Percentiles rank a stretch among this genome's conserved stretches.
Evolutionary conservation across 2,888 invertebrate genomes (phyloP).

Genomic region (Tetheella fluctuosa): DNA sequence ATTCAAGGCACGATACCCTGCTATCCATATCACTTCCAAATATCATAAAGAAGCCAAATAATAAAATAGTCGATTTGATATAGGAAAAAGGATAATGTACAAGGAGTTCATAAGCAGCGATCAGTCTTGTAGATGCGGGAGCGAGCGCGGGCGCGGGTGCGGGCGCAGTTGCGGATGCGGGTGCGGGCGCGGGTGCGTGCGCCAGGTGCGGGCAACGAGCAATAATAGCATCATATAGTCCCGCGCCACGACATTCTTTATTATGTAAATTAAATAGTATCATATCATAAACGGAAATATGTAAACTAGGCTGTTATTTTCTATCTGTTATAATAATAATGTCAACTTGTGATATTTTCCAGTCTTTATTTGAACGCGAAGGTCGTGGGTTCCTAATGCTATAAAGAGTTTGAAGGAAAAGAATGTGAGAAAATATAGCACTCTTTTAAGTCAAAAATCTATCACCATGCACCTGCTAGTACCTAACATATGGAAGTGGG

Average conservation of each 20-base stretch:
- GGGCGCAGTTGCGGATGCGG: not conserved
- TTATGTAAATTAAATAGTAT: not conserved
- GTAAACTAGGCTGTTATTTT: too few species aligned
- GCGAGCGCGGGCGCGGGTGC: not conserved
- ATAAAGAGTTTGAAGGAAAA: too few species aligned
- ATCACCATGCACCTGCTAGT: too few species aligned
- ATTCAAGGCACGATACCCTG: not conserved
- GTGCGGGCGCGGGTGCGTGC: not conserved
- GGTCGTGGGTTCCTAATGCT: too few species aligned
- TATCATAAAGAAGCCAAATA: conserved; percentile 8
- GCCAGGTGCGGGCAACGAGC: not conserved
- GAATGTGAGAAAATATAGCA: too few species aligned
- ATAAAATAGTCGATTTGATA: not conserved
- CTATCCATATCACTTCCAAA: not conserved
- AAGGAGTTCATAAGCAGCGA: not conserved
- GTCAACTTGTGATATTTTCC: too few species aligned
- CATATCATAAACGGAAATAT: too few species aligned
- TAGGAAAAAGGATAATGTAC: conserved; percentile 1
- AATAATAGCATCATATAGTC: not conserved
- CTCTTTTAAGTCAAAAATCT: too few species aligned
- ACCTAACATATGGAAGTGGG: too few species aligned
- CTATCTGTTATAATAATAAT: too few species aligned
- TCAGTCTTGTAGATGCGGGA: not conserved
- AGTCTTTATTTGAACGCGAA: too few species aligned
- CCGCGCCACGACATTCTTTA: not conserved